phyloP scores from a whole-genome alignment of 2,113 vertebrate genomes.

The Oreotrochilus melanogaster region DNA sequence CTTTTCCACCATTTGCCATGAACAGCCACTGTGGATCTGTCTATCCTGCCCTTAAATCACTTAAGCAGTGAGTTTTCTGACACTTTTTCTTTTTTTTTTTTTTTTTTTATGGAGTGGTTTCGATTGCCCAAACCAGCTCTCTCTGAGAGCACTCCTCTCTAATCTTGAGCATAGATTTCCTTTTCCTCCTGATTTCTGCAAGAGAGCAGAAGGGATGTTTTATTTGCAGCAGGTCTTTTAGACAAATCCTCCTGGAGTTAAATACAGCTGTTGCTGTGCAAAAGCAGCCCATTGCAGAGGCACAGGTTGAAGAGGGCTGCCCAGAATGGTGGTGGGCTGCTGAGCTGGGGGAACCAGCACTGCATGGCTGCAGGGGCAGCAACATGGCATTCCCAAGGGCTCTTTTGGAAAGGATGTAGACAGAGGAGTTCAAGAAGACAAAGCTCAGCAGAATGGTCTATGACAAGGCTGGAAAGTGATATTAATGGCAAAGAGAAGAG shows the following conservation, averaged over 20 bases:
- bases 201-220: not conserved
- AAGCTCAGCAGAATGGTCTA: not conserved
- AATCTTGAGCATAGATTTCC: not conserved
- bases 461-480: not conserved
- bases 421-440: not conserved
- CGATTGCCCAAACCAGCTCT: not conserved
- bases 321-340: accelerated
- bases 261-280: not conserved
- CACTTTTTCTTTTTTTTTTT: not conserved
- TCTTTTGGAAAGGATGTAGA: not conserved
- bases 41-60: not conserved
- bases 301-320: not conserved
- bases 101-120: not conserved
- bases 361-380: accelerated
- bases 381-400: not conserved
- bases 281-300: not conserved
- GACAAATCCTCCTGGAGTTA: not conserved
- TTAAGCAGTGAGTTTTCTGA: not conserved
- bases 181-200: not conserved
- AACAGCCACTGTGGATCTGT: not conserved
- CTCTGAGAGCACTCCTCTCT: not conserved
- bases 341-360: accelerated
- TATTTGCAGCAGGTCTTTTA: not conserved
- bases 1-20: not conserved
- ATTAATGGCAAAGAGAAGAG: not conserved